Percentiles rank a stretch among this genome's conserved stretches.
Conservation (phyloP, 2,113 vertebrate genomes). For the Bostrychus sinensis region DNA sequence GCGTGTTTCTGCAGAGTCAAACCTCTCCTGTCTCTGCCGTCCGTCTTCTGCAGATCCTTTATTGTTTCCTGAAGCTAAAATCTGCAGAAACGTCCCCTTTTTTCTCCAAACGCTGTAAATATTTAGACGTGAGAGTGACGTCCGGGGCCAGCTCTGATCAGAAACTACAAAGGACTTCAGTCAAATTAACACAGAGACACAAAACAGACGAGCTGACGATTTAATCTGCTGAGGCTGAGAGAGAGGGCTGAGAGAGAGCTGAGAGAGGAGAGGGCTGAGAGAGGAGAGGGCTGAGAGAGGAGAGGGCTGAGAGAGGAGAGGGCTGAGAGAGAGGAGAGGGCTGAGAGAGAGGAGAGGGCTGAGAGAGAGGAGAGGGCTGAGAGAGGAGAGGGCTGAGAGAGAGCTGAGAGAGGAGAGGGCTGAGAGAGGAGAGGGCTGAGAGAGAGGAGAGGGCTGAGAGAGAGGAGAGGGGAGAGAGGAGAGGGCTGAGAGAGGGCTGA, state of each 20-base stretch:
- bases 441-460: too few relatives aligned
- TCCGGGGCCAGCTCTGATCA: neutral
- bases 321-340: too few relatives aligned
- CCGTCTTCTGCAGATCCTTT: neutral
- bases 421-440: too few relatives aligned
- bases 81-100: neutral
- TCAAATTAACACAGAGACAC: neutral
- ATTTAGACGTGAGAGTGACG: conserved; percentile 6
- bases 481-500: too few relatives aligned
- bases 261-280: too few relatives aligned
- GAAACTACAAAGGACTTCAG: conserved; percentile 1
- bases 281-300: too few relatives aligned
- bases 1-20: neutral
- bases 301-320: too few relatives aligned
- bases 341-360: too few relatives aligned
- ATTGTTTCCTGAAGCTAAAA: neutral
- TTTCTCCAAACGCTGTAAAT: neutral
- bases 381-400: too few relatives aligned
- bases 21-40: neutral
- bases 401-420: too few relatives aligned
- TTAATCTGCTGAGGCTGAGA: neutral
- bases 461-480: too few relatives aligned
- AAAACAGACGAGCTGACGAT: neutral
- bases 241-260: neutral
- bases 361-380: too few relatives aligned